Evolutionary conservation across 2,797 vertebrate species (phyloP), one percentile per base, ranked within the genome.

Genomic region (Pelobates cultripes): DNA sequence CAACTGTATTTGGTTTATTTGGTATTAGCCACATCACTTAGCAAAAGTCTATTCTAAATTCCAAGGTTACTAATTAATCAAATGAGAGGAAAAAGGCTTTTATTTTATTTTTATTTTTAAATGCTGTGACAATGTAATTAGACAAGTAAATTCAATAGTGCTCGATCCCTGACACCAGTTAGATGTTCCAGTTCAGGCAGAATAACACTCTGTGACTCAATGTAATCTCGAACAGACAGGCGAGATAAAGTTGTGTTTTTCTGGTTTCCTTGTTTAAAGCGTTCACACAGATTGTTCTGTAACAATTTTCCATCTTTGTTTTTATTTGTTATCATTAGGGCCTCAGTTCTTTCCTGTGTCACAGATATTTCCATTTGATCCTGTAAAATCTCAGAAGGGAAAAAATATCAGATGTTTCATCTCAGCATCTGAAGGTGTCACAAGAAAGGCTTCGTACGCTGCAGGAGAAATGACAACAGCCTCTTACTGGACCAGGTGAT

Each of bases 331-430:
- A 79, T 47, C 45, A 42, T 41, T 71, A n/a, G 51, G 3, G 13
- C 15, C 17, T 71, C 3, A 43, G n/a, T 68, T 69, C 64, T 64
- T 80, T 47, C 70, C 63, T 47, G 72, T 7, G 40, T 44, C 28
- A n/a, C 64, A 74, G 55, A 75, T 13, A 15, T 73, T 80, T 80
- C 78, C 70, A 68, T 14, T 44, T 14, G 47, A 44, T 68, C 41
- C 63, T 42, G 63, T n/a, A 10, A 44, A 74, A 15, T 41, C 15
- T 80, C 78, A 57, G 10, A 2, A 6, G n/a, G 28, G 45, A 41
- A 51, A 5, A 43, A 73, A 68, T 9, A 28, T 17, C 6, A 7
- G 0, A 42, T 42, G 44, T 73, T 72, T 79, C 70, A 66, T 73
- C 78, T 73, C 14, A 3, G 9, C 14, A 8, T 70, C 43, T 70